Evolutionary conservation across 30 jellyfish, hydroid and myxozoan species (phyloP), one percentile per base, ranked within the genome.

Genomic region (Cassiopea xamachana): DNA sequence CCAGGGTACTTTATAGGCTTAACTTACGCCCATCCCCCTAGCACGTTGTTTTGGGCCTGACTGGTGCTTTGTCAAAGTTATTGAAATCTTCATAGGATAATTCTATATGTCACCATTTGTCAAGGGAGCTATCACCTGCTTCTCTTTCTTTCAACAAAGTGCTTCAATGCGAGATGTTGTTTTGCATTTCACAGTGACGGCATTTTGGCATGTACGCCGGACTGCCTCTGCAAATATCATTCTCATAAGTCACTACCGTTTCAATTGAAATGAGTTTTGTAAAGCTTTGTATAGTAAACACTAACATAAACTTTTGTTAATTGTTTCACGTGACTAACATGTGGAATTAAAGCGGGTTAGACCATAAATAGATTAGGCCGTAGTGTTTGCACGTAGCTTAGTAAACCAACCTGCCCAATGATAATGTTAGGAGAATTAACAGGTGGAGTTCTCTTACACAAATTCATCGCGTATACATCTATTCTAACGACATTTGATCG

Each of bases 301-400:
- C n/a, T 71, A 12, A 10, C 80, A 71, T 39, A 7, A 12, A 12
- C 39, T 71, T 14, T 71, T 71, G 80, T 43, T 71, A 4, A 4
- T 71, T 4, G n/a, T 71, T 71, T 8, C 80, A 71, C 80, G 80
- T 71, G 80, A 43, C 80, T 43, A 16, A 6, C 80, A 71, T 71
- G 80, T 2, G 80, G 80, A n/a, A 71, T 43, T 19, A 4, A 71
- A 43, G 76, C 80, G 80, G 80, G 80, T 71, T 14, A 7, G 7
- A 14, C 6, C 80, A 71, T 71, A 1, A 6, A 71, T n/a, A 7
- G 5, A 71, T 55, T 27, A 14, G n/a, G 4, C 16, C 80, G 10
- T 5, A 4, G 12, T 4, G 7, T 43, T 71, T 1, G 27, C 5
- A 27, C 80, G 39, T 6, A 19, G n/a, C 1, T 4, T 71, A 6